phyloP scores from a whole-genome alignment of 2,797 vertebrate species.

The Sebastes hubbsi region DNA sequence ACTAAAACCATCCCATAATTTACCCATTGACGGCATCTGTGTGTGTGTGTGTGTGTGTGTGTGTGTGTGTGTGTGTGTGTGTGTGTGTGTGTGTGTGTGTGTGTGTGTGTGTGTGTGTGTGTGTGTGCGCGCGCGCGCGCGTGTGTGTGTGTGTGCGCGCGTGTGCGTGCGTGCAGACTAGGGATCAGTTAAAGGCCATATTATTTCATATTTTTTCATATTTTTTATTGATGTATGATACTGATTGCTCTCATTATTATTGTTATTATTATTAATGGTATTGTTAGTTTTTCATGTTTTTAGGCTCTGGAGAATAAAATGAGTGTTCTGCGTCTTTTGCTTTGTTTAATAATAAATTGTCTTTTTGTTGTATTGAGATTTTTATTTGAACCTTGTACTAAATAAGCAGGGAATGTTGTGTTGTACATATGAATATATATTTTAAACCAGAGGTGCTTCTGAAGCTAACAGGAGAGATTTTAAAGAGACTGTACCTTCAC shows the following conservation, averaged over 20 bases:
- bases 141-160: neutral
- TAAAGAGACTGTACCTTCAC: conserved; percentile 74
- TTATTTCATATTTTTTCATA: conserved; percentile 67
- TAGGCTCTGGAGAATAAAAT: conserved; percentile 39
- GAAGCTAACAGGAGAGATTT: conserved; percentile 70
- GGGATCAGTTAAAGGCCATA: conserved; percentile 75
- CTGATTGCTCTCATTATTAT: conserved; percentile 48
- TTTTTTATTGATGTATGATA: conserved; percentile 70
- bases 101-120: conserved; percentile 40
- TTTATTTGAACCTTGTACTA: conserved; percentile 65
- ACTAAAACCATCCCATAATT: neutral
- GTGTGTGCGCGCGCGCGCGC: neutral
- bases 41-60: conserved; percentile 34
- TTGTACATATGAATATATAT: conserved; percentile 77
- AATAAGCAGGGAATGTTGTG: conserved; percentile 75
- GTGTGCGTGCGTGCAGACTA: neutral
- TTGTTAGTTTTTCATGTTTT: conserved; percentile 50
- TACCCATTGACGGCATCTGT: neutral
- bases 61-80: conserved; percentile 5
- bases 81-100: too few species aligned
- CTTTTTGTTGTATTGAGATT: conserved; percentile 49
- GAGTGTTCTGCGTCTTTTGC: conserved; percentile 39
- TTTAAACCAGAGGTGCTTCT: conserved; percentile 76
- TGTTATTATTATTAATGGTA: conserved; percentile 47
- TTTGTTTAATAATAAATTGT: conserved; percentile 65